These are phyloP conservation scores for Pan paniscus DNA, from an alignment of 2,113 vertebrate species.

Conservation along the genomic window DNA sequence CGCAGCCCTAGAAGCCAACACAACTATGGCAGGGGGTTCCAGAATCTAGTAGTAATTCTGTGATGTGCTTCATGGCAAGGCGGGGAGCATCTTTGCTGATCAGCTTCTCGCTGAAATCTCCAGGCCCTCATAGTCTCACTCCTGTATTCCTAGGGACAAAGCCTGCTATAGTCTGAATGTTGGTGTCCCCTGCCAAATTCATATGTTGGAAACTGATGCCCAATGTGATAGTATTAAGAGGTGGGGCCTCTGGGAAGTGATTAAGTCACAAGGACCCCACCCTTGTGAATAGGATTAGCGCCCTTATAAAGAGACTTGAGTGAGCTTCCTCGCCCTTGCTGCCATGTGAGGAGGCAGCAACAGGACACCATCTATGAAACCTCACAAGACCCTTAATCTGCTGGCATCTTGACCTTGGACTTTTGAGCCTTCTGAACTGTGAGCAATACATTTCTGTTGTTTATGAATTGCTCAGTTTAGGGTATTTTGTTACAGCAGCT, in stretches of 20 bases:
- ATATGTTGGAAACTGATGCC: neutral
- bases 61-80: neutral
- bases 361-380: no score
- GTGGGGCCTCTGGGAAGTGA: neutral
- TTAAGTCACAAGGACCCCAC: neutral
- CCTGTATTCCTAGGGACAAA: neutral
- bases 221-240: neutral
- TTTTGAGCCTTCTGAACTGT: neutral
- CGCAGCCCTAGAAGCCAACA: no score
- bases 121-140: neutral
- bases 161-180: no score
- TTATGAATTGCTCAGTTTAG: no score
- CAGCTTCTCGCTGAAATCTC: neutral
- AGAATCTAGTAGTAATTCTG: neutral
- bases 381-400: neutral
- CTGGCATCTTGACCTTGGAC: neutral
- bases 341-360: neutral
- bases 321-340: neutral
- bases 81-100: neutral
- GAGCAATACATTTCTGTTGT: neutral
- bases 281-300: neutral
- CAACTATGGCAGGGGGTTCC: neutral
- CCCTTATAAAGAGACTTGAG: neutral
- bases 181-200: fast-evolving
- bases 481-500: neutral